Percentiles rank a stretch among this genome's conserved stretches.
phyloP scores from a whole-genome alignment of 2,797 vertebrate genomes.

The Smutsia gigantea region DNA sequence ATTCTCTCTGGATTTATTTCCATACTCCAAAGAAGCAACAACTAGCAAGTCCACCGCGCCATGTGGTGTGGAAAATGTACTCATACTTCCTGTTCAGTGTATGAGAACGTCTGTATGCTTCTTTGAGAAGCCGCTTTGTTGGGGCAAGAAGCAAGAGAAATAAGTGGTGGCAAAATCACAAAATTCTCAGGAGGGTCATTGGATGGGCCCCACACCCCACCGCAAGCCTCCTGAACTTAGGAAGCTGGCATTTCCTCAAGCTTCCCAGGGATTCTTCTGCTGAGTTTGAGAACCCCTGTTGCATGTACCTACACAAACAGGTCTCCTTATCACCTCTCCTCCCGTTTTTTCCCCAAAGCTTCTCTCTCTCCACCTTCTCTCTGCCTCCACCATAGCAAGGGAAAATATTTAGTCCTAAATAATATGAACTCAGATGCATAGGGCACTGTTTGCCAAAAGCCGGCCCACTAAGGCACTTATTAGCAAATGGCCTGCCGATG shows the following conservation, averaged over 20 bases:
- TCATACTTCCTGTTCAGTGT: background rate
- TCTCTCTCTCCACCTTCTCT: background rate
- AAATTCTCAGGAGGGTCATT: background rate
- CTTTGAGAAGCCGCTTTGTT: background rate
- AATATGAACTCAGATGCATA: background rate
- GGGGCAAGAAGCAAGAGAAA: background rate
- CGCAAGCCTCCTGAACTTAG: background rate
- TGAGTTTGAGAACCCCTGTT: background rate
- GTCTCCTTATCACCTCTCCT: background rate
- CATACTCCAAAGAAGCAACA: background rate
- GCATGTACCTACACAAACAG: background rate
- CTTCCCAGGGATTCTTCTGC: background rate
- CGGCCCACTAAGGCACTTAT: background rate
- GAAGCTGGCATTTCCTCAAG: background rate
- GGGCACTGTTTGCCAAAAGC: background rate
- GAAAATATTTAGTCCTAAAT: background rate
- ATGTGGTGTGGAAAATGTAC: background rate
- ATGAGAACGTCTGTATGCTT: background rate
- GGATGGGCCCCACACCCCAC: background rate
- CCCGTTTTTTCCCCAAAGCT: background rate
- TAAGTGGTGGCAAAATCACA: background rate
- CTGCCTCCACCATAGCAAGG: background rate
- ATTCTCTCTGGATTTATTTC: background rate
- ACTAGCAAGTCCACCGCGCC: background rate
- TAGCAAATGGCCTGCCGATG: background rate